phyloP scores from a whole-genome alignment of 2,113 vertebrate species.

The Zeus faber region DNA sequence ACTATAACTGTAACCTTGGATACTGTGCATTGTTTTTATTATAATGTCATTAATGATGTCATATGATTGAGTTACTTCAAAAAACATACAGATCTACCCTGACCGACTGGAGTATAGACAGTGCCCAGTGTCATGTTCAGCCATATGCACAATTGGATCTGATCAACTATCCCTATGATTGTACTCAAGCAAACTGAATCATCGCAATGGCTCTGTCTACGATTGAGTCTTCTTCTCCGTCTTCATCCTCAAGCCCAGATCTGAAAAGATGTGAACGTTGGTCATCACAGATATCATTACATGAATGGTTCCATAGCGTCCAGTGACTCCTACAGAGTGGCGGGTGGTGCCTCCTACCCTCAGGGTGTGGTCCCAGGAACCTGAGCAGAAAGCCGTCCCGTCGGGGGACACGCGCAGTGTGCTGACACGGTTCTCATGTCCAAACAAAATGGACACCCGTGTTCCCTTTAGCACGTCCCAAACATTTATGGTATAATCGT shows the following conservation, averaged over 20 bases:
- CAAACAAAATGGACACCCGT: conserved; percentile 93
- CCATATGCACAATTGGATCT: conserved; percentile 56
- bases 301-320: not conserved
- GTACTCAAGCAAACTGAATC: conserved; percentile 63
- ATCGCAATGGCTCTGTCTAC: conserved; percentile 33
- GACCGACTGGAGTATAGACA: conserved; percentile 50
- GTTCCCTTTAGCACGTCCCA: conserved; percentile 98
- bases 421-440: conserved; percentile 96
- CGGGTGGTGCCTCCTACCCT: conserved; percentile 70
- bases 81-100: conserved; percentile 52
- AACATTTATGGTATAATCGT: conserved; percentile 98
- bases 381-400: conserved; percentile 92
- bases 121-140: conserved; percentile 49
- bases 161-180: conserved; percentile 61
- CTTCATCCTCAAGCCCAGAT: conserved; percentile 70
- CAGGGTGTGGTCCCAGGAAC: conserved; percentile 98
- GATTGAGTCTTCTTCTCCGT: conserved; percentile 11
- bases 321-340: not conserved
- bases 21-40: conserved; percentile 42
- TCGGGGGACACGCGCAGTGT: conserved; percentile 93
- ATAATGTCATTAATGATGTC: conserved; percentile 42
- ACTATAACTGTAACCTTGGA: conserved; percentile 29
- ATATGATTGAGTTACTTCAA: conserved; percentile 47
- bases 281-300: not conserved
- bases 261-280: conserved; percentile 38